Evolutionary conservation across 2,797 vertebrate species (phyloP), one percentile per base, ranked within the genome.

Genomic region (Myiotriccus ornatus): DNA sequence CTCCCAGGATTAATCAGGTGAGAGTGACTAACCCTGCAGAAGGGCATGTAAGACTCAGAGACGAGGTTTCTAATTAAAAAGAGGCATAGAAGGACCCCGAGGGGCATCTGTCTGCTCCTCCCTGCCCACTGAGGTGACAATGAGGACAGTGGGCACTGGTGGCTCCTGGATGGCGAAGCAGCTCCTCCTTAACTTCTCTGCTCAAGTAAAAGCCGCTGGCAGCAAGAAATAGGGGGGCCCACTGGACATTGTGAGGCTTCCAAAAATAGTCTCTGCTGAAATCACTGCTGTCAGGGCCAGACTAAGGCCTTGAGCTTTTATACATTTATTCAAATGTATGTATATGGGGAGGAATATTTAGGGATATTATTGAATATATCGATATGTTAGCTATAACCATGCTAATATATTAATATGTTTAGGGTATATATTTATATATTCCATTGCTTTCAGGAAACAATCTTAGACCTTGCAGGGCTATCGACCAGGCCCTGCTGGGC

Each of bases 1-100:
- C 91, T 89, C 86, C n/a, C 59, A 69, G 64, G 87, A 92, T 93
- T 84, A 78, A 96, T 93, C 62, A 34, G 62, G 68, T 68, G 78
- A 94, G 90, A 73, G 37, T 8, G 6, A 13, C 93, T 85, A 69
- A 81, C 70, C 74, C 84, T 3, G 18, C 25, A 5, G 37, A 21
- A 71, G 52, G 14, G n/a, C 44, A 52, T 6, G 3, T 17, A 39
- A 85, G 49, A 60, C 56, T 84, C 37, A 7, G 37, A 70, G 90
- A 82, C 0, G 12, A 82, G 53, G 56, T 70, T 89, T 82, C 92
- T 95, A 90, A 95, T 94, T 95, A 95, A 89, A 84, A 52, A 83
- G 70, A 79, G 35, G 37, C 59, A 79, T 2, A 5, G 7, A 62
- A 18, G 71, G 77, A 27, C 41, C 70, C 84, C 1, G 0, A 35